Evolutionary conservation across 2,797 vertebrate species (phyloP).

Genomic region (Pelochelys cantorii): DNA sequence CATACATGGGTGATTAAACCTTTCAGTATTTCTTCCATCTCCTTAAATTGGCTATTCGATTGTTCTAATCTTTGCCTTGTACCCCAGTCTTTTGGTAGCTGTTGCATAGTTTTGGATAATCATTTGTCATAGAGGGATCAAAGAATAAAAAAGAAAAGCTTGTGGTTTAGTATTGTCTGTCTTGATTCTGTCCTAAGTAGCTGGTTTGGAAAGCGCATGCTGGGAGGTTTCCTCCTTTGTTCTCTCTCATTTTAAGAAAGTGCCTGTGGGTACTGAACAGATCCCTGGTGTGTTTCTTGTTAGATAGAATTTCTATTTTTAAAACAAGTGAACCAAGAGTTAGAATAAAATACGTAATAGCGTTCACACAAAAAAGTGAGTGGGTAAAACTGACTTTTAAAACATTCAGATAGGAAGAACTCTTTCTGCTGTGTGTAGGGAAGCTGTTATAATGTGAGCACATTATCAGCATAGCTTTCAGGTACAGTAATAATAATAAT

Average conservation of each 20-base stretch:
- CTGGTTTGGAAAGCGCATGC: constrained; percentile 78
- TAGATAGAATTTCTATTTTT: constrained; percentile 78
- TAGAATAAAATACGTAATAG: constrained; percentile 68
- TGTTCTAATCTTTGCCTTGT: constrained; percentile 70
- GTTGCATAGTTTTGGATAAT: constrained; percentile 72
- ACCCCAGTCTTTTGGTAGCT: constrained; percentile 65
- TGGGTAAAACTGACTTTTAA: constrained; percentile 23
- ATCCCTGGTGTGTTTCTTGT: constrained; percentile 80
- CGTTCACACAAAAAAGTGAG: constrained; percentile 67
- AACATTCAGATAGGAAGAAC: neutral
- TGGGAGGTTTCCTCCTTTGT: constrained; percentile 82
- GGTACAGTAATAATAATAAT: neutral
- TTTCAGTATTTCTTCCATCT: constrained; percentile 74
- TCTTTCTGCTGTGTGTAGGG: neutral
- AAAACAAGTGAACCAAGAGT: constrained; percentile 66
- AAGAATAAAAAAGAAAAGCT: constrained; percentile 72
- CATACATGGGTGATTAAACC: constrained; percentile 67
- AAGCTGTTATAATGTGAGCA: neutral
- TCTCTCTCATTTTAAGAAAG: constrained; percentile 81
- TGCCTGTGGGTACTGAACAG: constrained; percentile 79
- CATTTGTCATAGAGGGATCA: constrained; percentile 72
- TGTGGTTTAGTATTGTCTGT: constrained; percentile 75
- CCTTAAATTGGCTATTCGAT: constrained; percentile 66
- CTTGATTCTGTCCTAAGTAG: constrained; percentile 80
- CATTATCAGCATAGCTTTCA: neutral